phyloP scores from a whole-genome alignment of 1,140 invertebrate genomes.

The Bemisia tabaci region DNA sequence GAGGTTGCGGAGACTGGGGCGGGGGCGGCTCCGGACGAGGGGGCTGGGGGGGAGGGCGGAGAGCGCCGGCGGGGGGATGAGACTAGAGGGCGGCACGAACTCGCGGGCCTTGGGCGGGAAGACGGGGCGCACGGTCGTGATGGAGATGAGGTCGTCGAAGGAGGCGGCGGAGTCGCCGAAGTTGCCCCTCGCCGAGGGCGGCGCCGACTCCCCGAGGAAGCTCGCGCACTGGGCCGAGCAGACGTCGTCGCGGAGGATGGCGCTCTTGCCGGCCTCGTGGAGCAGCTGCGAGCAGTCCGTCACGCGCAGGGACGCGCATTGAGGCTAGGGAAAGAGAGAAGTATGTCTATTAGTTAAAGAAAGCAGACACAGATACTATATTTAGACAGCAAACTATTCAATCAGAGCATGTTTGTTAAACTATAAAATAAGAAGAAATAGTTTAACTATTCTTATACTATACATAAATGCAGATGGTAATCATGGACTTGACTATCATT shows the following conservation, averaged over 20 bases:
- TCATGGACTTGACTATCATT: too few species aligned
- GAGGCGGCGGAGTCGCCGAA: not conserved
- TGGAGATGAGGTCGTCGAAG: not conserved
- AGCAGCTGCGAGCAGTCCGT: conserved; percentile 72
- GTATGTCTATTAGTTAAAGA: conserved; percentile 12
- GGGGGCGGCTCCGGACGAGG: not conserved
- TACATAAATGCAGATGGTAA: too few species aligned
- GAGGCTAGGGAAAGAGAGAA: conserved; percentile 51
- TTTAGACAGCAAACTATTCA: not conserved
- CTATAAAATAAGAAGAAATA: not conserved
- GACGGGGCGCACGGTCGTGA: not conserved
- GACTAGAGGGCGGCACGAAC: not conserved
- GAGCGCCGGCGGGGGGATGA: not conserved
- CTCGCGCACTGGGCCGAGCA: conserved; percentile 68
- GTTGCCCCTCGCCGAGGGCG: not conserved
- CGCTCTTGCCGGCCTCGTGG: conserved; percentile 64
- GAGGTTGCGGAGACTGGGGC: not conserved
- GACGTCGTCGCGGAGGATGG: conserved; percentile 69
- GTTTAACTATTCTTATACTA: too few species aligned
- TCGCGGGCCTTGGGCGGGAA: not conserved
- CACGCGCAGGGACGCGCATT: conserved; percentile 76
- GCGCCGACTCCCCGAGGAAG: not conserved
- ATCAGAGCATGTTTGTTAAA: not conserved
- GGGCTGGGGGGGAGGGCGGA: not conserved
- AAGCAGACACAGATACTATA: too few species aligned